Percentiles rank a stretch among this genome's conserved stretches.
These are phyloP conservation scores for Euwallacea similis DNA, from an alignment of 1,140 invertebrate genomes.

Conservation along the genomic window DNA sequence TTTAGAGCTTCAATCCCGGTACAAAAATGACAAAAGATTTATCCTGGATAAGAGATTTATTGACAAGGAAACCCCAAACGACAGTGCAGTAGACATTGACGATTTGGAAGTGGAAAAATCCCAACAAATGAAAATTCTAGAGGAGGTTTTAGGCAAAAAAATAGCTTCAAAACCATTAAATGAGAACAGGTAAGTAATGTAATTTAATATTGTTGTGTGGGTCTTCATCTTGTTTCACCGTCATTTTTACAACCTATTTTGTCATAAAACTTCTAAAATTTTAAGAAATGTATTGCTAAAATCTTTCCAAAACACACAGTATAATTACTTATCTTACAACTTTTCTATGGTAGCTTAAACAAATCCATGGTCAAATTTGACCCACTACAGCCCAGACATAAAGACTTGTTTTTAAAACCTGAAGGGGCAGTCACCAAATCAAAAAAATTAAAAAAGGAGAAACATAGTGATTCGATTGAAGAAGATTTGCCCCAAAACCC, in stretches of 20 bases:
- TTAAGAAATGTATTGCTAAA: not conserved
- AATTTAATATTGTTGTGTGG: not conserved
- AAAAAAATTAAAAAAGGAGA: conserved; percentile 52
- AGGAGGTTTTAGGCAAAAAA: conserved; percentile 56
- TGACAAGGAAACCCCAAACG: conserved; percentile 40
- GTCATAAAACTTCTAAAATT: not conserved
- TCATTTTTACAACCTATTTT: not conserved
- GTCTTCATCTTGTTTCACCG: not conserved
- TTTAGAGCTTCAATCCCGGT: conserved; percentile 60
- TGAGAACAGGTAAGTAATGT: not conserved
- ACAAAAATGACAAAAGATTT: conserved; percentile 64
- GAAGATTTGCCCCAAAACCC: conserved; percentile 1
- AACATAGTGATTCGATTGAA: not conserved
- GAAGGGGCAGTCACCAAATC: conserved; percentile 24
- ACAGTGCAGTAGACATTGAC: not conserved
- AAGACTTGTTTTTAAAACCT: conserved; percentile 36
- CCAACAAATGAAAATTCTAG: conserved; percentile 61
- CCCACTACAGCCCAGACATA: conserved; percentile 61
- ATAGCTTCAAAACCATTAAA: not conserved
- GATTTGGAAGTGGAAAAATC: conserved; percentile 59
- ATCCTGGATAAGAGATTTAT: conserved; percentile 61
- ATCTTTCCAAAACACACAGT: not conserved
- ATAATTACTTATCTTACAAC: not conserved
- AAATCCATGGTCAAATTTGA: conserved; percentile 64
- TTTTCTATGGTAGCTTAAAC: not conserved